phyloP scores from a whole-genome alignment of 2,888 invertebrate genomes.

The Lobophora halterata region DNA sequence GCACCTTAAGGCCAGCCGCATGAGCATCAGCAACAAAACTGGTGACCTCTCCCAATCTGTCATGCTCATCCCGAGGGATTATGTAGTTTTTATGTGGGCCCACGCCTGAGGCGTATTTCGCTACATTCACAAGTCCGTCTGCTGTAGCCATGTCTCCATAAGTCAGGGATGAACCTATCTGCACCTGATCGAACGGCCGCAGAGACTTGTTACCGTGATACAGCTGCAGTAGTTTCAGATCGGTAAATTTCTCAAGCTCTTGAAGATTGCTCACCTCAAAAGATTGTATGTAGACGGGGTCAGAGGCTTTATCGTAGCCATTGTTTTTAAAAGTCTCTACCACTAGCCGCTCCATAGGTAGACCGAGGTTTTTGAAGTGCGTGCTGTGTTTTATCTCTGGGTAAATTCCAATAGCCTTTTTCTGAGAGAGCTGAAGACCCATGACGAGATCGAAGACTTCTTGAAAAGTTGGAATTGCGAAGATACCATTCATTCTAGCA shows the following conservation, averaged over 20 bases:
- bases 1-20: slow-evolving; percentile 58
- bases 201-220: slow-evolving; percentile 39
- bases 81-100: slow-evolving; percentile 66
- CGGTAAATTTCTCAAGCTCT: slow-evolving; percentile 54
- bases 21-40: slow-evolving; percentile 62
- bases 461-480: slow-evolving; percentile 58
- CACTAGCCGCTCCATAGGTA: slow-evolving; percentile 56
- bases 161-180: slow-evolving; percentile 47
- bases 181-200: slow-evolving; percentile 55
- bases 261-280: slow-evolving; percentile 67
- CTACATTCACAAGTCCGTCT: slow-evolving; percentile 58
- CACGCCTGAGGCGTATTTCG: slow-evolving; percentile 62
- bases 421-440: slow-evolving; percentile 55
- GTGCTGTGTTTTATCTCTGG: slow-evolving; percentile 67
- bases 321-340: slow-evolving; percentile 58
- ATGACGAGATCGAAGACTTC: slow-evolving; percentile 67
- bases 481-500: slow-evolving; percentile 55
- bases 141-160: slow-evolving; percentile 61
- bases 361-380: slow-evolving; percentile 52
- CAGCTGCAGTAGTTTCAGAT: slow-evolving; percentile 57
- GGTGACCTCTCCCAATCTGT: slow-evolving; percentile 51
- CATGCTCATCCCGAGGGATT: slow-evolving; percentile 53
- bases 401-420: slow-evolving; percentile 62
- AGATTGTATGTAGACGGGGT: slow-evolving; percentile 67
- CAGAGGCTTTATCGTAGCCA: slow-evolving; percentile 49